These are phyloP conservation scores for Psilanteris sp. DNA, from an alignment of 1,140 invertebrate species.

Conservation along the genomic window DNA sequence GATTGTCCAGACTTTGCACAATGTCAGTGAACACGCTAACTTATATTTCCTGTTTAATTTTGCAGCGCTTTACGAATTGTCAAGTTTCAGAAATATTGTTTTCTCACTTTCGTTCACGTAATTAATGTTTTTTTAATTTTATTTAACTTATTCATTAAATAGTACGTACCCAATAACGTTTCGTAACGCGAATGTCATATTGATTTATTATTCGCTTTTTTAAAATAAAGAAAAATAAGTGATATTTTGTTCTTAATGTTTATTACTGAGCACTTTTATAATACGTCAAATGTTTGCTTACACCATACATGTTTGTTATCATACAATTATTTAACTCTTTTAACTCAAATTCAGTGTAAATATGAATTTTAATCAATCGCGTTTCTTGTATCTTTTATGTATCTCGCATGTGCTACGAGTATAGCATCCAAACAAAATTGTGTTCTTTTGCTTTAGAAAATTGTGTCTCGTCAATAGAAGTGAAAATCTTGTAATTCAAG, in stretches of 20 bases:
- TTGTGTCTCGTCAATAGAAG: slow-evolving; percentile 15
- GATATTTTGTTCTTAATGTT: too few species aligned
- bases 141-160: too few species aligned
- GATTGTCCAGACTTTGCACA: slow-evolving; percentile 33
- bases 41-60: slow-evolving; percentile 22
- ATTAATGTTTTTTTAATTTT: too few species aligned
- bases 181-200: too few species aligned
- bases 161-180: too few species aligned
- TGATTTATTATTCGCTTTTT: too few species aligned
- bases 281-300: background rate
- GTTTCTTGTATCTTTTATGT: slow-evolving; percentile 39
- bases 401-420: slow-evolving; percentile 28
- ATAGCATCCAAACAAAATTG: slow-evolving; percentile 45
- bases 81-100: slow-evolving; percentile 4
- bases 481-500: too few species aligned
- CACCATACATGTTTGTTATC: too few species aligned
- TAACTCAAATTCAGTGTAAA: slow-evolving; percentile 41
- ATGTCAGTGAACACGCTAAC: slow-evolving; percentile 23
- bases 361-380: slow-evolving; percentile 35
- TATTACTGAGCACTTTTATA: slow-evolving; percentile 4
- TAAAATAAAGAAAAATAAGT: too few species aligned
- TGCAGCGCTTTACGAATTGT: background rate
- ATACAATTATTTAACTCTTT: slow-evolving; percentile 21
- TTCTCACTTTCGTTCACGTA: background rate
- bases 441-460: slow-evolving; percentile 24